Evolutionary conservation across 2,888 invertebrate genomes (phyloP).

Genomic region (Rhamphomyia laevipes): DNA sequence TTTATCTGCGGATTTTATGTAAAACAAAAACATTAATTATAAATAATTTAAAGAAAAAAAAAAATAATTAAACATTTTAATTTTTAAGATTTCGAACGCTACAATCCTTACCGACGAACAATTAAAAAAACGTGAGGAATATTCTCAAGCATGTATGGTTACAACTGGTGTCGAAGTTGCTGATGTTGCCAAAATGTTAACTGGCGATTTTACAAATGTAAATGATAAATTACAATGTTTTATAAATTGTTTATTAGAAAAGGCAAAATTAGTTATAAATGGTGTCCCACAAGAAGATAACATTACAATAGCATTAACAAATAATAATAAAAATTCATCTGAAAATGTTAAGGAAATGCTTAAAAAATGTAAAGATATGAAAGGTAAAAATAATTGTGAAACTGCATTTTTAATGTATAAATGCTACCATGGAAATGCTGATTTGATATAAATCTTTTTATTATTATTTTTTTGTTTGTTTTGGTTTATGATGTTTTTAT

Average conservation of each 20-base stretch:
- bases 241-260: constrained; percentile 13
- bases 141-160: constrained; percentile 6
- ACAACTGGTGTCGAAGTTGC: constrained; percentile 1
- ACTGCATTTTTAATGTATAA: constrained; percentile 26
- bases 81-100: background rate
- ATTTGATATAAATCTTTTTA: too few species aligned
- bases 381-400: constrained; percentile 27
- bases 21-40: too few species aligned
- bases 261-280: constrained; percentile 9
- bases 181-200: constrained; percentile 6
- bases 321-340: constrained; percentile 20
- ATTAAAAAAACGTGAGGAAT: constrained; percentile 8
- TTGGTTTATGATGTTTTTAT: too few species aligned
- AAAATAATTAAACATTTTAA: background rate
- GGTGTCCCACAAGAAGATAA: constrained; percentile 6
- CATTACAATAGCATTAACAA: constrained; percentile 13
- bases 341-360: constrained; percentile 19
- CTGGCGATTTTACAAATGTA: constrained; percentile 10
- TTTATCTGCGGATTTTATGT: too few species aligned
- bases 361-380: constrained; percentile 23
- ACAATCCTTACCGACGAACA: constrained; percentile 11
- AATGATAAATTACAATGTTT: constrained; percentile 11
- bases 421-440: constrained; percentile 14
- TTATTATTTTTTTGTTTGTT: too few species aligned
- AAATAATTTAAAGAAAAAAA: too few species aligned